phyloP scores from a whole-genome alignment of 2,113 vertebrate genomes.

The Carollia perspicillata region DNA sequence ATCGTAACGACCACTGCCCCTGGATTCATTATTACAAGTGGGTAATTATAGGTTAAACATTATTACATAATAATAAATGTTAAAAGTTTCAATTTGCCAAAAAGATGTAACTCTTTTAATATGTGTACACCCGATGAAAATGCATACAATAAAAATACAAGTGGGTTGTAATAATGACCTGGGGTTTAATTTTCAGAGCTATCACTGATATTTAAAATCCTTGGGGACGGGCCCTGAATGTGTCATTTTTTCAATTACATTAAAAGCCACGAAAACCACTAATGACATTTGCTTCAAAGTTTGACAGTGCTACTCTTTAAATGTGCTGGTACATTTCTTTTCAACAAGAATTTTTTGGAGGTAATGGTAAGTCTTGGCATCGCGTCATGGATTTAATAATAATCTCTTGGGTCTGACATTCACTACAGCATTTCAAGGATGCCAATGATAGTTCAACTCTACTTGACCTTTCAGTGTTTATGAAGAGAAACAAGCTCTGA shows the following conservation, averaged over 20 bases:
- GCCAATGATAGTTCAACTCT: slow-evolving; percentile 82
- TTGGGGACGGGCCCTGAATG: background rate
- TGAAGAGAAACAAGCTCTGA: slow-evolving; percentile 79
- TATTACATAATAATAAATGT: background rate
- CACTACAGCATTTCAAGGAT: slow-evolving; percentile 76
- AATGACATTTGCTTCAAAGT: slow-evolving; percentile 18
- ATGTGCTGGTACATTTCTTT: background rate
- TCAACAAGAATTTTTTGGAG: slow-evolving; percentile 38
- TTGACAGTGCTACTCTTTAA: slow-evolving; percentile 37
- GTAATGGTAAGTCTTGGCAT: slow-evolving; percentile 46
- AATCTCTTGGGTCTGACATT: slow-evolving; percentile 74
- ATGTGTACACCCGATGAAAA: background rate
- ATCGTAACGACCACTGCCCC: background rate
- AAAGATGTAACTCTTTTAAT: background rate
- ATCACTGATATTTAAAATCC: slow-evolving; percentile 1
- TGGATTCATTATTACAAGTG: too few species aligned
- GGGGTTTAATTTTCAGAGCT: slow-evolving; percentile 13
- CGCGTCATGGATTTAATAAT: slow-evolving; percentile 61
- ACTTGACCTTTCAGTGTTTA: slow-evolving; percentile 75
- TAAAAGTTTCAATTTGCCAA: background rate
- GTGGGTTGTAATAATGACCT: background rate
- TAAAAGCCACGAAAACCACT: slow-evolving; percentile 1
- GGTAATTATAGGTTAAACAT: too few species aligned
- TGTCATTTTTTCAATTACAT: background rate
- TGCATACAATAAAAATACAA: background rate